phyloP scores from a whole-genome alignment of 2,797 vertebrate genomes.

The Podarcis siculus region DNA sequence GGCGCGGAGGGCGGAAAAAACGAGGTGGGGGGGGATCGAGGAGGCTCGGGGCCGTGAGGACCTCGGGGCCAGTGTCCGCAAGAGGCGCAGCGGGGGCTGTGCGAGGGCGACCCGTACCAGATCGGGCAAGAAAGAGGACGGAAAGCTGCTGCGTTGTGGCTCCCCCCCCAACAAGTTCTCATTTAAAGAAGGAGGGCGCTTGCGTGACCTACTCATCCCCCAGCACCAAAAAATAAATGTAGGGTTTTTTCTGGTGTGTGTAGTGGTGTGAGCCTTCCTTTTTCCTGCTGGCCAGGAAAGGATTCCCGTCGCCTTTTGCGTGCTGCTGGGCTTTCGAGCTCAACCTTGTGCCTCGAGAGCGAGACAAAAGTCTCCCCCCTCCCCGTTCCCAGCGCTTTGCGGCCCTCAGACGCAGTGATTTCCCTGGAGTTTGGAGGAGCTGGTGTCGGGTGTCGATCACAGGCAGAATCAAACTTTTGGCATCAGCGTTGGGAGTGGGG shows the following conservation, averaged over 20 bases:
- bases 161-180: background rate
- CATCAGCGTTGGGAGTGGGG: slow-evolving; percentile 18
- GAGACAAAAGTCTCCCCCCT: slow-evolving; percentile 48
- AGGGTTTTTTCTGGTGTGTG: background rate
- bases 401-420: slow-evolving; percentile 41
- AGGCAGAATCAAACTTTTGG: slow-evolving; percentile 41
- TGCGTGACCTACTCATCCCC: background rate
- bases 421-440: slow-evolving; percentile 37
- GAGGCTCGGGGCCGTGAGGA: background rate
- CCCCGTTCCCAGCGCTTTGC: background rate
- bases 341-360: background rate
- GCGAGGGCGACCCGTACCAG: background rate
- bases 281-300: background rate
- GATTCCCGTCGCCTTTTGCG: background rate
- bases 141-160: background rate
- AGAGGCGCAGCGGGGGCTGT: background rate
- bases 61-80: background rate
- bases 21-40: background rate
- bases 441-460: slow-evolving; percentile 61
- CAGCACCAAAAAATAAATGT: no score
- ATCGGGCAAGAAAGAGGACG: background rate
- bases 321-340: background rate
- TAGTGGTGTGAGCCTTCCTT: background rate
- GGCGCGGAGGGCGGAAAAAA: background rate
- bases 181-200: background rate